Conservation (phyloP, 2,113 vertebrate species). For the Athene noctua region DNA sequence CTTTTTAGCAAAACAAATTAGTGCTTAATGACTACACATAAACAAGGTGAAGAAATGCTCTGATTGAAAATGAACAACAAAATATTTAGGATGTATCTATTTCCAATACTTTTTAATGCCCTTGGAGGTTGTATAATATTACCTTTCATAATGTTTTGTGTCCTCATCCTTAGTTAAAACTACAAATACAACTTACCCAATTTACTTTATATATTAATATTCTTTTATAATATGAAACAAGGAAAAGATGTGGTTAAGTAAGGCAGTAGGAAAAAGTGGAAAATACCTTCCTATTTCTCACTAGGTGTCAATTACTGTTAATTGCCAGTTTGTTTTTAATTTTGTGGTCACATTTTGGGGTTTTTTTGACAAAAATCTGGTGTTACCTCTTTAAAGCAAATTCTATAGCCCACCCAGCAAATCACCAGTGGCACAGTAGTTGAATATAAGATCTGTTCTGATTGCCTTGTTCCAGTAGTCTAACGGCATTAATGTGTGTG, state of each 20-base stretch:
- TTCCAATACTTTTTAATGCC: background rate
- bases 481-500: background rate
- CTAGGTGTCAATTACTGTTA: background rate
- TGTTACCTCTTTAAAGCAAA: background rate
- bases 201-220: background rate
- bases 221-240: background rate
- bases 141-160: background rate
- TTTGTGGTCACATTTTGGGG: background rate
- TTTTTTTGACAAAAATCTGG: background rate
- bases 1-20: background rate
- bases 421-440: background rate
- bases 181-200: fast-evolving
- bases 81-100: background rate
- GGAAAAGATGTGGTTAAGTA: background rate
- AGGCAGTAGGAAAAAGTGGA: background rate
- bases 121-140: background rate
- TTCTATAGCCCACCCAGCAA: background rate
- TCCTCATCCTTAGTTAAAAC: background rate
- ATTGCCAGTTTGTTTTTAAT: background rate
- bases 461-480: background rate
- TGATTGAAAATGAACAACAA: background rate
- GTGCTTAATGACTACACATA: background rate
- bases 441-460: background rate
- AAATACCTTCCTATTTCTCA: background rate
- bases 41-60: background rate